These are phyloP conservation scores for Oncorhynchus mykiss DNA, from an alignment of 2,113 vertebrate species.

Conservation along the genomic window DNA sequence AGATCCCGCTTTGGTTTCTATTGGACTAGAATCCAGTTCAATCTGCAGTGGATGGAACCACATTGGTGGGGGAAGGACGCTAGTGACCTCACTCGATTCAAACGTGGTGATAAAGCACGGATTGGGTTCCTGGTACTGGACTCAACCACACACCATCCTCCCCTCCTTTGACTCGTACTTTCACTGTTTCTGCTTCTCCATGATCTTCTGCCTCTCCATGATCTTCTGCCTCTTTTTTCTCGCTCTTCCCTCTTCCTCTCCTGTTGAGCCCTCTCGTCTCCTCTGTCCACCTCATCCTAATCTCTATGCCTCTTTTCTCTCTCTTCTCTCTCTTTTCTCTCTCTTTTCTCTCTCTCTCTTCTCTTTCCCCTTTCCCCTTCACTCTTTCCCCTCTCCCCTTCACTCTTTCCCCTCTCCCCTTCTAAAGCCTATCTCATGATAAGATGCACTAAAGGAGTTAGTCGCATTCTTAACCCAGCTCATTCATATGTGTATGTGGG, in stretches of 20 bases:
- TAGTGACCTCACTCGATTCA: neutral
- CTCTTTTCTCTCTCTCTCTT: too few species aligned
- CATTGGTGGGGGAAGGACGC: neutral
- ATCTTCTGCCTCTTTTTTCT: neutral
- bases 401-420: too few species aligned
- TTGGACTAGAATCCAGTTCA: neutral
- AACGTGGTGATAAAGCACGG: neutral
- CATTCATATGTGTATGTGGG: conserved; percentile 47
- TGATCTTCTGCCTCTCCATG: neutral
- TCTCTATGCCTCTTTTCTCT: neutral
- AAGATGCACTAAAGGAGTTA: conserved; percentile 9
- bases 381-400: neutral
- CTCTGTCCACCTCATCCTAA: neutral
- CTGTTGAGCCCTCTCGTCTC: too few species aligned
- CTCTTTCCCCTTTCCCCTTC: too few species aligned
- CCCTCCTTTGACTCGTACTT: neutral
- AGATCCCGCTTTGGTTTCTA: neutral
- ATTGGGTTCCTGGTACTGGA: neutral
- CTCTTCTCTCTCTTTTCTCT: neutral
- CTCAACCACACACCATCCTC: neutral
- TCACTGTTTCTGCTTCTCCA: neutral
- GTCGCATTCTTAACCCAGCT: neutral
- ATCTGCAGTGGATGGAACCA: neutral
- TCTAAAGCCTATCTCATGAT: conserved; percentile 13
- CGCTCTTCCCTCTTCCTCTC: neutral